Percentiles rank a stretch among this genome's conserved stretches.
Evolutionary conservation across 2,888 invertebrate genomes (phyloP).

Genomic region (Hoplodrina ambigua): DNA sequence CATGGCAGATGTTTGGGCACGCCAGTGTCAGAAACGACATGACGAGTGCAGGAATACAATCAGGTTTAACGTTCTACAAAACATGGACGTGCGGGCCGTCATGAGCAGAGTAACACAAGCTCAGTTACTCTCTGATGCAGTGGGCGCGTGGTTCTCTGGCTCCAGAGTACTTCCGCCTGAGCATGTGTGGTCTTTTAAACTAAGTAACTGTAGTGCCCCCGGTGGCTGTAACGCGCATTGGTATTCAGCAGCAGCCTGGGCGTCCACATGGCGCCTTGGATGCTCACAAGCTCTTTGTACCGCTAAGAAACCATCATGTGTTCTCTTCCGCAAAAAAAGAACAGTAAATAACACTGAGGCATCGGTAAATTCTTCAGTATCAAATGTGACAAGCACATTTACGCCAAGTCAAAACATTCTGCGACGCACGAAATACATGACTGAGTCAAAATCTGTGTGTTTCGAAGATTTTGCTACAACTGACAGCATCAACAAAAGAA

Average conservation of each 20-base stretch:
- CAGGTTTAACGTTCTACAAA: conserved; percentile 84
- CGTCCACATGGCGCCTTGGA: conserved; percentile 86
- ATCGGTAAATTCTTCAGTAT: not conserved
- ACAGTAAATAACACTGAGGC: conserved; percentile 27
- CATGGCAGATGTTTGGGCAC: conserved; percentile 87
- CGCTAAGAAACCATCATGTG: conserved; percentile 79
- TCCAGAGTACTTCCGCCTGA: conserved; percentile 81
- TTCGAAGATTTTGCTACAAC: conserved; percentile 75
- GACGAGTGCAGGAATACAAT: conserved; percentile 87
- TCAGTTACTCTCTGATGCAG: conserved; percentile 84
- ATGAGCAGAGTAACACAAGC: conserved; percentile 83
- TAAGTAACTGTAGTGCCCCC: conserved; percentile 81
- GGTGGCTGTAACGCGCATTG: conserved; percentile 86
- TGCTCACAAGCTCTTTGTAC: conserved; percentile 86
- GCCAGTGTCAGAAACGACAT: conserved; percentile 87
- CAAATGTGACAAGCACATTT: conserved; percentile 17
- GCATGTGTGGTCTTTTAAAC: conserved; percentile 81
- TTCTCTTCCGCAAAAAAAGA: conserved; percentile 77
- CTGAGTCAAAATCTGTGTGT: conserved; percentile 60
- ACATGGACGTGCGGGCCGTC: conserved; percentile 85
- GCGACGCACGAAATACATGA: conserved; percentile 79
- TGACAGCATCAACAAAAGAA: conserved; percentile 43
- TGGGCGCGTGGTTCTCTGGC: conserved; percentile 86
- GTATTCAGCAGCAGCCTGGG: conserved; percentile 87
- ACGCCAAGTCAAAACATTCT: conserved; percentile 70